phyloP scores from a whole-genome alignment of 2,888 invertebrate genomes.

The Dichetophora obliterata region DNA sequence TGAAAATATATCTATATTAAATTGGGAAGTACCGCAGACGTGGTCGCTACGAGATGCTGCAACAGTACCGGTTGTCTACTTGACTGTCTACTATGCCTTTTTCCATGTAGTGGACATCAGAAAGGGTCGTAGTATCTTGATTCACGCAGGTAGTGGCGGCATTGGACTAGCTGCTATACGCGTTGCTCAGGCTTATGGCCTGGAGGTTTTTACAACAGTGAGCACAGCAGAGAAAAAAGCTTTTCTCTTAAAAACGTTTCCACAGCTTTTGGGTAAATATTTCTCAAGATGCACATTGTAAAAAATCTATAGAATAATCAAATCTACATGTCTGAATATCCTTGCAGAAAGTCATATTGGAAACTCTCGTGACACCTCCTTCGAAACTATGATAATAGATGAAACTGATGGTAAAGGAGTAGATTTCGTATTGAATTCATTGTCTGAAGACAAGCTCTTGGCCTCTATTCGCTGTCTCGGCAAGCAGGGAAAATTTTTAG shows the following conservation, averaged over 20 bases:
- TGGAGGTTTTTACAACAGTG: slow-evolving; percentile 78
- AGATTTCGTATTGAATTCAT: slow-evolving; percentile 87
- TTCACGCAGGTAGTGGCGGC: slow-evolving; percentile 78
- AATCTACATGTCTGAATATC: background rate
- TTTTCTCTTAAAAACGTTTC: slow-evolving; percentile 72
- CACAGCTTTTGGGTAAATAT: slow-evolving; percentile 70
- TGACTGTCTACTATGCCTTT: slow-evolving; percentile 74
- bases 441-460: slow-evolving; percentile 88
- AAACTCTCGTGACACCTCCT: slow-evolving; percentile 85
- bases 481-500: slow-evolving; percentile 77
- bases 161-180: slow-evolving; percentile 83
- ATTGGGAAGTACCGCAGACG: slow-evolving; percentile 78
- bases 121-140: slow-evolving; percentile 68
- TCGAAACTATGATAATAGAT: slow-evolving; percentile 84
- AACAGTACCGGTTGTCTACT: slow-evolving; percentile 83
- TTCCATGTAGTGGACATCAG: slow-evolving; percentile 60
- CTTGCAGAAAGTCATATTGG: slow-evolving; percentile 77
- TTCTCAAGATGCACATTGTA: background rate
- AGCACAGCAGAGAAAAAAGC: slow-evolving; percentile 75
- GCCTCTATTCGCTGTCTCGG: slow-evolving; percentile 75
- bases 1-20: slow-evolving; percentile 31
- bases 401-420: slow-evolving; percentile 88
- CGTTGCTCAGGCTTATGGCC: slow-evolving; percentile 74
- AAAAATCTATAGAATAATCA: background rate
- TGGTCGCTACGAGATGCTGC: slow-evolving; percentile 84